Percentiles rank a stretch among this genome's conserved stretches.
Evolutionary conservation across 1,140 invertebrate genomes (phyloP).

Genomic region (Drosophila tristis): DNA sequence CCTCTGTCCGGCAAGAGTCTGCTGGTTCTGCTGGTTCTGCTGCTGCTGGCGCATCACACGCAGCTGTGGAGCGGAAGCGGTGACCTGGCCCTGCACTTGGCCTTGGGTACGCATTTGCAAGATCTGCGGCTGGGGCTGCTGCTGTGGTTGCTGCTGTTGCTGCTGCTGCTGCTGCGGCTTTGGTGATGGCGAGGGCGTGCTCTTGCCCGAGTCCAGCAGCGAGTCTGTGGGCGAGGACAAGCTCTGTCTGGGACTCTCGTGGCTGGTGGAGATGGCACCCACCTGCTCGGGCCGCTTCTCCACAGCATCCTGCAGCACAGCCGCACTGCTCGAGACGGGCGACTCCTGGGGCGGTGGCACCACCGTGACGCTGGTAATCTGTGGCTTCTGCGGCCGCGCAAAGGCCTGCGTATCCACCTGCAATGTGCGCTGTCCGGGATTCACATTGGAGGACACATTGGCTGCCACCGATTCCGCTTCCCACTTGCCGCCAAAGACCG

Average conservation of each 20-base stretch:
- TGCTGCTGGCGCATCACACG: constrained; percentile 42
- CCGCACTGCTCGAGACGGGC: constrained; percentile 77
- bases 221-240: constrained; percentile 75
- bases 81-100: constrained; percentile 87
- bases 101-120: constrained; percentile 43
- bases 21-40: constrained; percentile 33
- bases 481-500: constrained; percentile 61
- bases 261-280: constrained; percentile 81
- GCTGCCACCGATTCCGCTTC: constrained; percentile 42
- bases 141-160: constrained; percentile 38
- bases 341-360: constrained; percentile 77
- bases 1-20: constrained; percentile 39
- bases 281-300: constrained; percentile 80
- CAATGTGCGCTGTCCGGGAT: constrained; percentile 11
- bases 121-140: constrained; percentile 33
- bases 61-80: constrained; percentile 87
- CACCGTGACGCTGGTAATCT: constrained; percentile 56
- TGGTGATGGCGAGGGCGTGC: constrained; percentile 52
- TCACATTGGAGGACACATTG: not conserved
- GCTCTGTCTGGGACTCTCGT: constrained; percentile 76
- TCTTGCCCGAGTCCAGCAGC: constrained; percentile 65
- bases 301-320: constrained; percentile 20
- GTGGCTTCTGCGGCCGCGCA: constrained; percentile 59
- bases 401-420: constrained; percentile 55
- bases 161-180: constrained; percentile 46